Percentiles rank a stretch among this genome's conserved stretches.
phyloP scores from a whole-genome alignment of 2,888 invertebrate species.

The Epicampocera succincta region DNA sequence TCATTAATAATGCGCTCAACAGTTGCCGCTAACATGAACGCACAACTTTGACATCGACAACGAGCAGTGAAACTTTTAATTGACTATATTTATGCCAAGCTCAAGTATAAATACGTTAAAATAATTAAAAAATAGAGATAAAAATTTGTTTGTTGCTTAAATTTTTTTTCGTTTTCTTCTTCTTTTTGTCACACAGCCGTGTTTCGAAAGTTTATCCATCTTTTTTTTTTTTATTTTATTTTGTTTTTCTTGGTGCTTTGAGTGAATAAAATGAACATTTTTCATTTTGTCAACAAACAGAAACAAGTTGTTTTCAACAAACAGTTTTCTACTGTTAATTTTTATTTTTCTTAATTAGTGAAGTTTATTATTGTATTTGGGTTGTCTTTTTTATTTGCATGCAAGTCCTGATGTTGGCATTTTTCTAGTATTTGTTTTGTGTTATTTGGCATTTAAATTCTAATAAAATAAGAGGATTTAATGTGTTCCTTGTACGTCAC shows the following conservation, averaged over 20 bases:
- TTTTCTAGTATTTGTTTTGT: conserved; percentile 24
- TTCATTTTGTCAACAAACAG: conserved; percentile 39
- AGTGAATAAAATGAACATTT: conserved; percentile 40
- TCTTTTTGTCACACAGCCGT: conserved; percentile 9
- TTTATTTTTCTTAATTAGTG: conserved; percentile 51
- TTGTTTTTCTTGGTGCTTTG: conserved; percentile 18
- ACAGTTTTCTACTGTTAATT: conserved; percentile 37
- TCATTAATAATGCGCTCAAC: conserved; percentile 60
- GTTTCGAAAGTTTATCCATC: conserved; percentile 12
- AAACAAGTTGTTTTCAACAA: conserved; percentile 32
- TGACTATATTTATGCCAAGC: conserved; percentile 65
- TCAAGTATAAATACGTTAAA: conserved; percentile 41
- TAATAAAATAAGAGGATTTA: background rate
- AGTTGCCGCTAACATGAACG: conserved; percentile 60
- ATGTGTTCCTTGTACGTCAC: background rate
- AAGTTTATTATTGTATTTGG: conserved; percentile 54
- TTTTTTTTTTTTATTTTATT: no score
- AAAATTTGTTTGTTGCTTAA: conserved; percentile 21
- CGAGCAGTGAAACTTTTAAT: conserved; percentile 62
- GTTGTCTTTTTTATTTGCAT: conserved; percentile 20
- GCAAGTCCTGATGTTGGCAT: conserved; percentile 38
- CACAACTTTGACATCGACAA: conserved; percentile 37
- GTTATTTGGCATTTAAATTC: background rate
- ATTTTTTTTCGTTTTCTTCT: conserved; percentile 1
- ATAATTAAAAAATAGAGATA: conserved; percentile 14